phyloP scores from a whole-genome alignment of 2,888 invertebrate species.

The Thumatha senex region DNA sequence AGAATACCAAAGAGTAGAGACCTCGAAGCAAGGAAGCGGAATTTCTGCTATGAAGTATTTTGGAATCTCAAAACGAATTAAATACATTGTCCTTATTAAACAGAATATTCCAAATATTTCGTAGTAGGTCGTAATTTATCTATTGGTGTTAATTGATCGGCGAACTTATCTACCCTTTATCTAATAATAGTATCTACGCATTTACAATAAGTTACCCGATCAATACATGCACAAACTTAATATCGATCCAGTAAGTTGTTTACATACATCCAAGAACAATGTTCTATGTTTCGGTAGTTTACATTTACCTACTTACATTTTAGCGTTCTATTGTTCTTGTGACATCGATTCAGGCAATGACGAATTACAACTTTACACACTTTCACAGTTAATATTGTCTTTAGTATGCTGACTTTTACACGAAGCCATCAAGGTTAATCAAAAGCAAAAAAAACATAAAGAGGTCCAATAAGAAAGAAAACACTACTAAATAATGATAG shows the following conservation, averaged over 20 bases:
- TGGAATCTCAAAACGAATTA: too few species aligned
- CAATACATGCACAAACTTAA: background rate
- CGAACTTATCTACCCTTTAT: background rate
- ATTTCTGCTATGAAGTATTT: too few species aligned
- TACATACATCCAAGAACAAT: background rate
- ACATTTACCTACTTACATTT: background rate
- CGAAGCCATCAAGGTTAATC: background rate
- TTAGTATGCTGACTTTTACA: background rate
- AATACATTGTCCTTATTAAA: too few species aligned
- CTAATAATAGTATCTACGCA: background rate
- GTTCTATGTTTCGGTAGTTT: background rate
- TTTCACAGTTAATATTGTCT: background rate
- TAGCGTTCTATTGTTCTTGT: background rate
- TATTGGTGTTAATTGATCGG: too few species aligned
- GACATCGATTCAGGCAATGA: background rate
- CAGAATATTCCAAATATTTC: too few species aligned
- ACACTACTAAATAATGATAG: slow-evolving; percentile 3
- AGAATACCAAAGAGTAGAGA: too few species aligned
- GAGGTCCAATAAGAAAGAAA: background rate
- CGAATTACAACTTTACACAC: background rate
- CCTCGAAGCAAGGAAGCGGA: too few species aligned
- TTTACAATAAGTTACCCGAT: background rate
- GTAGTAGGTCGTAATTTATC: too few species aligned
- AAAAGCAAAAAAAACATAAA: background rate
- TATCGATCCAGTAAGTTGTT: background rate